These are phyloP conservation scores for Smittia sp. DNA, from an alignment of 2,888 invertebrate species.

Conservation along the genomic window DNA sequence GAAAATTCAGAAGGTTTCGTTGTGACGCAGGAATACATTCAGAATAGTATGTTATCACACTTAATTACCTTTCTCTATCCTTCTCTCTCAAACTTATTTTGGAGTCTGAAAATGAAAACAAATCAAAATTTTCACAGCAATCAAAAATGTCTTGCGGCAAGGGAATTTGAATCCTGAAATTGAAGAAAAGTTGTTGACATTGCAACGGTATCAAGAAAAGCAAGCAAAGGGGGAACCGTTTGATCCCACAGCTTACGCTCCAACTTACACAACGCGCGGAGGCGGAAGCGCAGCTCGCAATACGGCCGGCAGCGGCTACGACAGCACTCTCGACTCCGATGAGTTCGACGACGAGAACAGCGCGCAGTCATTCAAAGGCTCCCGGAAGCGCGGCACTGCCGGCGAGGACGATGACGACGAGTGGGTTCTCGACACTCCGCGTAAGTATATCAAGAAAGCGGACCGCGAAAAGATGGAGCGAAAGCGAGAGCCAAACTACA, in stretches of 20 bases:
- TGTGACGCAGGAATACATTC: slow-evolving; percentile 87
- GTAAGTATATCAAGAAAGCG: slow-evolving; percentile 43
- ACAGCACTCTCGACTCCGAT: slow-evolving; percentile 43
- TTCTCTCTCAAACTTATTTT: slow-evolving; percentile 15
- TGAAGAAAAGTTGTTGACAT: slow-evolving; percentile 83
- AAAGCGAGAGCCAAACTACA: not conserved
- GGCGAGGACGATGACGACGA: slow-evolving; percentile 51
- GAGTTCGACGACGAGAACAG: slow-evolving; percentile 8
- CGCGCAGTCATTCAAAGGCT: not conserved
- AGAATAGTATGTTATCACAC: slow-evolving; percentile 73
- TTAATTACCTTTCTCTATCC: not conserved
- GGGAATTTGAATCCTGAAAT: slow-evolving; percentile 90
- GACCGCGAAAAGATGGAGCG: slow-evolving; percentile 33
- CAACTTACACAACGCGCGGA: slow-evolving; percentile 49
- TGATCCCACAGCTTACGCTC: slow-evolving; percentile 15
- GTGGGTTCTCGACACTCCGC: slow-evolving; percentile 55
- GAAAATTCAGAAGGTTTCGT: slow-evolving; percentile 59
- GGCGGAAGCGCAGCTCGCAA: slow-evolving; percentile 48
- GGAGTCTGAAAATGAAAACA: slow-evolving; percentile 39
- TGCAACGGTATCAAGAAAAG: slow-evolving; percentile 81
- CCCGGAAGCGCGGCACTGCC: not conserved
- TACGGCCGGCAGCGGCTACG: slow-evolving; percentile 47
- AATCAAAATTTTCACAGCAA: slow-evolving; percentile 61
- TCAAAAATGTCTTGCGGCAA: slow-evolving; percentile 87
- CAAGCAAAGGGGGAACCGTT: slow-evolving; percentile 64